Evolutionary conservation across 2,797 vertebrate species (phyloP), one percentile per base, ranked within the genome.

Genomic region (Notoglanidium macrostoma): DNA sequence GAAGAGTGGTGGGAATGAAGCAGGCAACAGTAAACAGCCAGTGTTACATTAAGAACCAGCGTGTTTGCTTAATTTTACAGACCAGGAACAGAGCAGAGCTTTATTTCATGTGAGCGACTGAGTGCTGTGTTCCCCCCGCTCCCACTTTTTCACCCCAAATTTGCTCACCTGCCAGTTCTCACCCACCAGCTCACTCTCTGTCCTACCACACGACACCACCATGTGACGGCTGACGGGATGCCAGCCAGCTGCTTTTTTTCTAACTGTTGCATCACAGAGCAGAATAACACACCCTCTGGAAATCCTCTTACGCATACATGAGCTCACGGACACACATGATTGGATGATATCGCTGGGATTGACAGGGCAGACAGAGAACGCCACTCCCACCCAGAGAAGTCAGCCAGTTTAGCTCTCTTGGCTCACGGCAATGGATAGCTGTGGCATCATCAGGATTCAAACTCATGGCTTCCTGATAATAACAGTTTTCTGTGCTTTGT

Each of bases 51-150:
- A 93, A 93, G 92, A 90, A 78, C 26, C 87, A 59, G 86, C 86
- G 85, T 93, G 90, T 93, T 94, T 94, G 88, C 90, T 88, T 84
- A 89, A 92, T 91, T 87, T 90, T 21, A 86, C 79, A 93, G 92
- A 93, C 94, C 91, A 94, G 90, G 10, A 10, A 89, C 87, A 67
- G 92, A 82, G 74, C 91, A 79, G 40, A 89, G 89, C 51, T 90
- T 92, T 85, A 79, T 17, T 92, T 83, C 79, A 87, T 51, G 65
- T 54, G n/a, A 10, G 6, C 23, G 44, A 87, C 73, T 72, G 46
- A 10, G 6, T n/a, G 40, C 76, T 26, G 76, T 87, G 84, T 77
- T 86, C 12, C 23, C 23, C 2, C 26, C 12, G 1, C 44, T 7
- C 9, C 14, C 21, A 10, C 2, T 26, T 46, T 73, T 49, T 26